phyloP scores from a whole-genome alignment of 2,888 invertebrate species.

The Protodeltote pygarga region DNA sequence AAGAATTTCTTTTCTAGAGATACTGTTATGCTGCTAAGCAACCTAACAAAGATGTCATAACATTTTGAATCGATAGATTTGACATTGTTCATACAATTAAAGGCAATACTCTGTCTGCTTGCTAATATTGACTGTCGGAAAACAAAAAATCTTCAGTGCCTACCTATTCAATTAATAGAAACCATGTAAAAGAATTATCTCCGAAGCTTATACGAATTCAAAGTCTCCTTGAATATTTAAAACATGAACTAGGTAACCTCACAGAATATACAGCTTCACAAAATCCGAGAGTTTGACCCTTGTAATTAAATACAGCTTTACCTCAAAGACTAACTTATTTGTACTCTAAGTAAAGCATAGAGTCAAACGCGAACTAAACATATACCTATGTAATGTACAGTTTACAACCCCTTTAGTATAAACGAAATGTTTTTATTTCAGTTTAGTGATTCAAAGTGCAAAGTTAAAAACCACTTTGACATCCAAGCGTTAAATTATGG shows the following conservation, averaged over 20 bases:
- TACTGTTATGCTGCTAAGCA: constrained; percentile 21
- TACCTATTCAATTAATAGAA: no score
- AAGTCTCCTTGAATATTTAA: no score
- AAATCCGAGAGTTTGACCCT: constrained; percentile 12
- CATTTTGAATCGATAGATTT: constrained; percentile 22
- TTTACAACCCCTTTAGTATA: neutral
- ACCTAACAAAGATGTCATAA: constrained; percentile 24
- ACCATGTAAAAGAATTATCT: no score
- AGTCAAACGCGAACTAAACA: constrained; percentile 13
- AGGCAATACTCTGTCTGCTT: no score
- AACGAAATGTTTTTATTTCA: no score
- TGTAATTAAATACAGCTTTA: constrained; percentile 17
- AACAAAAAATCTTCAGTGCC: no score
- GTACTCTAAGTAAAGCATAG: constrained; percentile 8
- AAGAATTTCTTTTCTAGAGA: no score
- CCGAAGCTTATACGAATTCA: no score
- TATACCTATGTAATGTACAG: constrained; percentile 3
- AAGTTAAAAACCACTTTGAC: no score
- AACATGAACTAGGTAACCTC: neutral
- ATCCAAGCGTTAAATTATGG: no score
- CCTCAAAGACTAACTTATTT: constrained; percentile 17
- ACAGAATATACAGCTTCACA: neutral
- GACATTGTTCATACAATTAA: neutral
- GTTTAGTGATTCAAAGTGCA: no score
- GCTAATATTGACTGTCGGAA: no score